Base-by-base conservation (phyloP, 2,888 invertebrate genomes). In the Synanthedon myopaeformis region DNA sequence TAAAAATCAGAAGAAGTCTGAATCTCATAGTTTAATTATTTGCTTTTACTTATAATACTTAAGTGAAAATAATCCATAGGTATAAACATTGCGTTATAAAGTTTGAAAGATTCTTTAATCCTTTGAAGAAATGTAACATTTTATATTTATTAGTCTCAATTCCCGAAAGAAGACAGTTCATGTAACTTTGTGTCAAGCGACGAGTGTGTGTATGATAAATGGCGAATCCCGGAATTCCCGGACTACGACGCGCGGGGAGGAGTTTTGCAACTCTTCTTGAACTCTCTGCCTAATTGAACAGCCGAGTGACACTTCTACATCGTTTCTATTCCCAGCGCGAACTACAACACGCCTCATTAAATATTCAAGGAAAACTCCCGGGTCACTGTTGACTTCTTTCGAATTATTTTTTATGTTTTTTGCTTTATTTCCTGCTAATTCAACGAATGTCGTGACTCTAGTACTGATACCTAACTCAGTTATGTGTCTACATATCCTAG, bases 281-380 rank as follows among this genome's bases (percentile, higher is more conserved):
- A 70, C 63, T 54, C 51, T 66, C 62, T 53, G 55, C 53, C 59
- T 72, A 76, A 77, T 75, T 75, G 72, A 67, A 71, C 73, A 72
- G 66, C 53, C 55, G 66, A 76, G 62, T 72, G 76, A 72, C 74
- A 69, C 60, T 55, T 59, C 57, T 58, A 59, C 60, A 61, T 53
- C 42, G 58, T 58, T 60, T 59, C 59, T 59, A 60, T 55, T 58
- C 57, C 56, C 59, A 58, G 55, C 59, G 58, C 53, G 55, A 49
- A 53, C 54, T 57, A 42, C 10, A 42, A 11, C 49, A 19, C 49
- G 12, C 23, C 49, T 49, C 10, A 17, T 49, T 17, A 49, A 49
- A 49, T 49, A 49, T 49, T 49, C 19, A 49, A 23, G 6, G 14
- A n/a, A 45, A 45, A 45, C n/a, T 13, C 45, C 6, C 13, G 45